Conservation (phyloP, 2,797 vertebrate genomes). For the Pipistrellus pipistrellus region DNA sequence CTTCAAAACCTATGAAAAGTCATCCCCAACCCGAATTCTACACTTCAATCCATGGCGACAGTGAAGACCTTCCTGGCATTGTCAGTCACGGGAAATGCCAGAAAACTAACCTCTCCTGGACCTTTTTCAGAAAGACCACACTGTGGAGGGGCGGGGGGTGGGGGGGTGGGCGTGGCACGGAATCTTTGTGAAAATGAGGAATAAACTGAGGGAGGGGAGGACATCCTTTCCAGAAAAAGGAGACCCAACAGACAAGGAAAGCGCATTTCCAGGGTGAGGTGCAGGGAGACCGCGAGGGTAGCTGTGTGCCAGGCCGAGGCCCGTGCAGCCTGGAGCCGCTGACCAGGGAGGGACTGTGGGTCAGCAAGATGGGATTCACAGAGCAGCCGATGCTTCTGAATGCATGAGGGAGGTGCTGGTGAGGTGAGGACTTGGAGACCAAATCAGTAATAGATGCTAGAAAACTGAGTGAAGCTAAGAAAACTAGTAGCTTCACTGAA, state of each 20-base stretch:
- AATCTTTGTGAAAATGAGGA: neutral
- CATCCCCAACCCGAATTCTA: neutral
- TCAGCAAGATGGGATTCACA: neutral
- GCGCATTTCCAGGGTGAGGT: neutral
- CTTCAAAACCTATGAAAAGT: neutral
- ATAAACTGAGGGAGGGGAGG: neutral
- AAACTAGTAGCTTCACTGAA: neutral
- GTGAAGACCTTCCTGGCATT: neutral
- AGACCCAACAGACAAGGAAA: neutral
- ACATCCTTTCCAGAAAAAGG: neutral
- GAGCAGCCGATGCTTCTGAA: rapidly evolving
- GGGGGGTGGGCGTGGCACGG: neutral
- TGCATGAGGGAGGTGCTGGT: neutral
- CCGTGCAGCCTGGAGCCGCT: rapidly evolving
- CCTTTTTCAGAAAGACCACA: neutral
- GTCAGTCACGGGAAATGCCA: neutral
- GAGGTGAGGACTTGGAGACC: neutral
- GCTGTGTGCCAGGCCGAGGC: neutral
- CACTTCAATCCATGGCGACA: neutral
- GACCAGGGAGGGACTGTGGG: neutral
- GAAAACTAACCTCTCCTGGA: neutral
- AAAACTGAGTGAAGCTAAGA: neutral
- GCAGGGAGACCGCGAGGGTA: neutral
- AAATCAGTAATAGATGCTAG: neutral
- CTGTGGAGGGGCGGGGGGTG: neutral